Percentiles rank a stretch among this genome's conserved stretches.
Evolutionary conservation across 2,888 invertebrate species (phyloP).

Genomic region (Drosophila pseudotakahashii): DNA sequence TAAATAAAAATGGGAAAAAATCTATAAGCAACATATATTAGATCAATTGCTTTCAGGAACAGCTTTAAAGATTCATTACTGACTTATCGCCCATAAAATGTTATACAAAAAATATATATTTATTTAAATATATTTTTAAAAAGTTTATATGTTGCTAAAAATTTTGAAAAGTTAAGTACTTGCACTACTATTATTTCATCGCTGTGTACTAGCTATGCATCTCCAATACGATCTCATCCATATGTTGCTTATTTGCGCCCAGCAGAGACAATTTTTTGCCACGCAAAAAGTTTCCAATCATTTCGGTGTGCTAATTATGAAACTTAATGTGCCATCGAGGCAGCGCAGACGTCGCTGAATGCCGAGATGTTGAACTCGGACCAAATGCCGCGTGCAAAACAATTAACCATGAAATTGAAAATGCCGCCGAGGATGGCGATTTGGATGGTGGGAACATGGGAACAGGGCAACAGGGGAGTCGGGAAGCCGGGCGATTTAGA

Average conservation of each 20-base stretch:
- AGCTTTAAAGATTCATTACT: too few relatives aligned
- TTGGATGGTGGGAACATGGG: slow-evolving; percentile 24
- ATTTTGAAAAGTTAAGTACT: too few relatives aligned
- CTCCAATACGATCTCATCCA: slow-evolving; percentile 57
- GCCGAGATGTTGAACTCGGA: slow-evolving; percentile 47
- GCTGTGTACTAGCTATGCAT: slow-evolving; percentile 21
- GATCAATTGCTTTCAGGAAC: too few relatives aligned
- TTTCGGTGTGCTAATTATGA: slow-evolving; percentile 78
- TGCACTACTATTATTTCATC: background rate
- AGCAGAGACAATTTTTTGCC: slow-evolving; percentile 53
- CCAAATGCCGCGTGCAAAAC: slow-evolving; percentile 80
- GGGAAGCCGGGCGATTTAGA: slow-evolving; percentile 51
- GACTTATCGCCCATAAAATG: too few relatives aligned
- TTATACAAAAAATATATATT: too few relatives aligned
- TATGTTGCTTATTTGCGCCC: slow-evolving; percentile 71
- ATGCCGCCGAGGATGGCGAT: slow-evolving; percentile 60
- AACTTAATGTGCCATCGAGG: slow-evolving; percentile 75
- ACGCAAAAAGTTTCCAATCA: slow-evolving; percentile 59
- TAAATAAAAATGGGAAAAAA: too few relatives aligned
- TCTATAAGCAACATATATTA: too few relatives aligned
- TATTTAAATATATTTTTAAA: too few relatives aligned
- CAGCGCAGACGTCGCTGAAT: slow-evolving; percentile 17
- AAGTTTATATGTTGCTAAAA: too few relatives aligned
- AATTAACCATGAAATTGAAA: slow-evolving; percentile 82
- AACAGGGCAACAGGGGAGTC: slow-evolving; percentile 4